Conservation (phyloP, 2,888 invertebrate genomes). For the Athalia circularis region DNA sequence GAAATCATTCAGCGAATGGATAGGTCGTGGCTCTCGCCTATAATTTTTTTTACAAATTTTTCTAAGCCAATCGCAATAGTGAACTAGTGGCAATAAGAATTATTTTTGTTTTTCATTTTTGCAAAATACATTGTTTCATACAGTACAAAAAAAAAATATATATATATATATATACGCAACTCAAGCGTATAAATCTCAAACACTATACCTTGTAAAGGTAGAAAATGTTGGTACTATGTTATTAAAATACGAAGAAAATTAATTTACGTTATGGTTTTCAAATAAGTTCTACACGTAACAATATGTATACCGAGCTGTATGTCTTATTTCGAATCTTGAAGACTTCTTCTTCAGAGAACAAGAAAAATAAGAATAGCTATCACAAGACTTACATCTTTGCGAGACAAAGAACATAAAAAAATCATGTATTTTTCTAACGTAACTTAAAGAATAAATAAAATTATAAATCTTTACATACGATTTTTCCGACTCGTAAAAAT, state of each 20-base stretch:
- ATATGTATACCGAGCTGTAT: background rate
- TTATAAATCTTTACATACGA: background rate
- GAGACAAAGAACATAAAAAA: background rate
- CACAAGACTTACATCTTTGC: too few species aligned
- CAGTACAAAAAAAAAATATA: too few species aligned
- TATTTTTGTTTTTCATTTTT: too few species aligned
- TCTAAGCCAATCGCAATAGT: too few species aligned
- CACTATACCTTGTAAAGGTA: background rate
- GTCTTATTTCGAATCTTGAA: too few species aligned
- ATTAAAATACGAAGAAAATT: background rate
- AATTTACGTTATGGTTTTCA: background rate
- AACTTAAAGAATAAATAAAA: conserved; percentile 13
- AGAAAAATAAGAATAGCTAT: too few species aligned
- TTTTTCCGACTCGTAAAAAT: too few species aligned
- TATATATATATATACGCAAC: too few species aligned
- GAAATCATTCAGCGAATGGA: background rate
- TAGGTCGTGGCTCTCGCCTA: background rate
- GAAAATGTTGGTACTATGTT: conserved; percentile 1
- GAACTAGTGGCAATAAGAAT: too few species aligned
- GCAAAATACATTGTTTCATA: too few species aligned
- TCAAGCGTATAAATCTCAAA: conserved; percentile 2
- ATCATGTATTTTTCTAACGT: conserved; percentile 18
- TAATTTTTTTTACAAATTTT: background rate
- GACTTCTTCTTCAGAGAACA: too few species aligned
- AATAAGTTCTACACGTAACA: background rate